Evolutionary conservation across 2,113 vertebrate genomes (phyloP), one percentile per base, ranked within the genome.

Genomic region (Crotalus horridus): DNA sequence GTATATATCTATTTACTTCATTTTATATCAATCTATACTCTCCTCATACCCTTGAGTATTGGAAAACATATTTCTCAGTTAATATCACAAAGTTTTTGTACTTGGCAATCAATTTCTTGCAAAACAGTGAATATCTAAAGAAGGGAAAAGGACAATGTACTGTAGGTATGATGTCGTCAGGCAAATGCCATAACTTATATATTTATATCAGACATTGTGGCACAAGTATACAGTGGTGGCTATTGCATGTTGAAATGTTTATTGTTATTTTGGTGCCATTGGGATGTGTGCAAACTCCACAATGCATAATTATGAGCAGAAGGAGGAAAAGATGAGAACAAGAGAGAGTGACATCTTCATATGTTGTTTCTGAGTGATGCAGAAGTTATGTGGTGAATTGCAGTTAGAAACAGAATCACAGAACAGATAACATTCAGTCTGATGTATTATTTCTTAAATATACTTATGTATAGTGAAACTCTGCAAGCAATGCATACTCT

Each of bases 301-400:
- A 39, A 20, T 48, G 11, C 46, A 92, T 89, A 94, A 94, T 51
- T 26, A 88, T 51, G 51, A 51, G 48, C 69, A 86, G 91, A 20
- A 21, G 8, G 33, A 24, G 87, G 17, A n/a, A 43, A 39, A 24
- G 21, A 59, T 11, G 55, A 56, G 23, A 13, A 23, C 33, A 58
- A 17, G n/a, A 43, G 10, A 56, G 55, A 59, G 13, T 46, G 21
- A 89, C 33, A 51, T 64, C 26, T 53, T 48, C 59, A n/a, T 59
- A 11, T 29, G 43, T 33, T 33, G 39, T 46, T 64, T 64, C 39
- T 61, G 59, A 64, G n/a, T 21, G 21, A 64, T 58, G 20, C 87
- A 89, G 33, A 59, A 24, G 88, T 12, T 12, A 89, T 58, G 15
- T 86, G 21, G 43, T 29, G 13, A 29, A 2, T 20, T 46, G 20